These are phyloP conservation scores for Bombus difficillimus DNA, from an alignment of 1,140 invertebrate species.

Conservation along the genomic window DNA sequence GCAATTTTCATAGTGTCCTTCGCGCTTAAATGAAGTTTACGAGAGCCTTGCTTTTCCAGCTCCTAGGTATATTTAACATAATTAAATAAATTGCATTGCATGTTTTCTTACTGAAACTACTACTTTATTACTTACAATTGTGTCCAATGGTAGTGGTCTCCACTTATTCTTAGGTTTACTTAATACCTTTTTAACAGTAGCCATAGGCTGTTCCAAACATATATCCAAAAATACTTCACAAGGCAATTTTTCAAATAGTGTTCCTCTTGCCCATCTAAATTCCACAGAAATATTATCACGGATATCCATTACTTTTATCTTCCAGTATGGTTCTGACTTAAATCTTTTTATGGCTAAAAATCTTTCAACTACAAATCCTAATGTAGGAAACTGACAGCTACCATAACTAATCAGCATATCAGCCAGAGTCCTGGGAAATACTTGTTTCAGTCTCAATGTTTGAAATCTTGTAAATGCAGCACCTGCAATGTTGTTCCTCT, in stretches of 20 bases:
- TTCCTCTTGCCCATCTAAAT: conserved; percentile 94
- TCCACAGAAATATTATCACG: conserved; percentile 90
- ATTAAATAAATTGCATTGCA: background rate
- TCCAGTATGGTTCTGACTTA: conserved; percentile 96
- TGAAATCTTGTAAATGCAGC: conserved; percentile 99
- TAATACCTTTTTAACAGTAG: conserved; percentile 91
- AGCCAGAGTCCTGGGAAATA: conserved; percentile 90
- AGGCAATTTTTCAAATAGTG: conserved; percentile 94
- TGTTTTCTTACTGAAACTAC: background rate
- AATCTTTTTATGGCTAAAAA: conserved; percentile 95
- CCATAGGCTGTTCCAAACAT: conserved; percentile 89
- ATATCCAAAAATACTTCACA: conserved; percentile 92
- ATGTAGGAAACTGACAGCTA: conserved; percentile 98
- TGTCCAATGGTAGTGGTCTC: conserved; percentile 97
- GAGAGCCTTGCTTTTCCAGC: conserved; percentile 96
- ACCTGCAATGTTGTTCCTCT: conserved; percentile 82
- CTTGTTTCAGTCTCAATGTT: conserved; percentile 93
- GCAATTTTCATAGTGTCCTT: conserved; percentile 98
- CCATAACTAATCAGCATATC: conserved; percentile 97
- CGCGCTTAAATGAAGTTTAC: conserved; percentile 95
- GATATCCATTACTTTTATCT: conserved; percentile 91
- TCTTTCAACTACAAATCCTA: conserved; percentile 98
- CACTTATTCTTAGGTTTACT: conserved; percentile 97
- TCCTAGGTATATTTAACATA: conserved; percentile 84
- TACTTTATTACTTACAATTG: conserved; percentile 88